Evolutionary conservation across 2,797 vertebrate genomes (phyloP), one percentile per base, ranked within the genome.

Genomic region (Masticophis lateralis): DNA sequence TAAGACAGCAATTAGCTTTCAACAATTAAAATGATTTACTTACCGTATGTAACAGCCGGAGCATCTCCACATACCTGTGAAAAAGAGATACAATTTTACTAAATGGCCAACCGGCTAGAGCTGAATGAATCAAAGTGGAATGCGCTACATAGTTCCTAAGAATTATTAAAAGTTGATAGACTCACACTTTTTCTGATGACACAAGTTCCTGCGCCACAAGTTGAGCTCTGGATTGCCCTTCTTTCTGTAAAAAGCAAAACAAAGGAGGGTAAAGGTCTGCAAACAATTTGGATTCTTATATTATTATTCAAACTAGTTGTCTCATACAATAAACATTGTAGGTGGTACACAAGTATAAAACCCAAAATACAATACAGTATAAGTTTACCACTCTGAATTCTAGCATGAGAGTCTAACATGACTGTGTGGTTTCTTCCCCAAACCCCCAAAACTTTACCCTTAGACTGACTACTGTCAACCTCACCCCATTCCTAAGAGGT

Each of bases 171-270:
- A 43, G 79, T 86, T n/a, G 91, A 37, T 88, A 87, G 92, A 98
- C 99, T 99, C 97, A 99, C 99, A 89, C 90, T 98, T 98, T 98
- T 97, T 99, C 99, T 2, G 99, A 98, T 94, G 99, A 98, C 97
- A 98, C 96, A 96, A 99, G 97, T 43, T 99, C 98, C 97, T 99
- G 98, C 9, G 98, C 99, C 20, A 99, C 98, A 96, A 98, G 98
- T 92, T 98, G 98, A 88, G 99, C 98, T 97, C 99, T 98, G 95
- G 98, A 98, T 93, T 98, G 98, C 93, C 98, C 99, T 37, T 99
- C 98, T 93, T 97, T 97, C 99, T 99, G 98, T 83, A 10, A 93
- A 95, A 90, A 93, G 92, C 87, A 97, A 95, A 51, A 60, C 47
- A 86, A 83, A 94, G 51, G 96, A 60, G 91, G 87, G 83, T 93